phyloP scores from a whole-genome alignment of 2,888 invertebrate genomes.

The Sceliomorpha sp. region DNA sequence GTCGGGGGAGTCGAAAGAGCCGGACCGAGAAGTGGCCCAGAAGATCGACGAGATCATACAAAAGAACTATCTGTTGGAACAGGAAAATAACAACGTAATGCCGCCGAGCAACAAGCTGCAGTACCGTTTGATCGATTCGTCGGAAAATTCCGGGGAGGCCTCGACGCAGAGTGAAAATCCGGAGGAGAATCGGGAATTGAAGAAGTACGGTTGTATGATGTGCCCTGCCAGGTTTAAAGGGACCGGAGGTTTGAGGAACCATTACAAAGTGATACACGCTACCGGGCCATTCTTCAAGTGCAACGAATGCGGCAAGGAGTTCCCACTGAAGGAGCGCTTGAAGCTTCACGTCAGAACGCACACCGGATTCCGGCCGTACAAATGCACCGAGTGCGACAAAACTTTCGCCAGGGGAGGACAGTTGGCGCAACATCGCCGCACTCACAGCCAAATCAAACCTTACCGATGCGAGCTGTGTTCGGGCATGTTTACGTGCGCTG shows the following conservation, averaged over 20 bases:
- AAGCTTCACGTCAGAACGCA: conserved; percentile 88
- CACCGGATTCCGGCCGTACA: conserved; percentile 86
- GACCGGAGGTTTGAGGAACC: conserved; percentile 75
- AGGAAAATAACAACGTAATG: conserved; percentile 70
- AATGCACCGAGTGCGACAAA: conserved; percentile 84
- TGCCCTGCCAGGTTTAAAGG: conserved; percentile 76
- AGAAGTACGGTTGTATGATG: conserved; percentile 72
- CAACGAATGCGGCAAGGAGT: conserved; percentile 87
- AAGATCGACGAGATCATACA: conserved; percentile 71
- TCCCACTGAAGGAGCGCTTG: conserved; percentile 88
- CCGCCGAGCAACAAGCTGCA: conserved; percentile 29
- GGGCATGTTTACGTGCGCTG: conserved; percentile 84
- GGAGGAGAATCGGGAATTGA: conserved; percentile 43
- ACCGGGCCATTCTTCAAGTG: conserved; percentile 84
- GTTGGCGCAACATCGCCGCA: conserved; percentile 87
- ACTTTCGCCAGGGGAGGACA: conserved; percentile 88
- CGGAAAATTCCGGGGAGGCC: conserved; percentile 16
- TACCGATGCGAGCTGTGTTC: conserved; percentile 87
- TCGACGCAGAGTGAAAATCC: not conserved
- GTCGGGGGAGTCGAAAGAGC: conserved; percentile 15
- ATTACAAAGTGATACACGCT: conserved; percentile 76
- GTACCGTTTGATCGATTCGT: conserved; percentile 26
- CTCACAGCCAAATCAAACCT: conserved; percentile 87
- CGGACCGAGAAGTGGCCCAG: conserved; percentile 56
- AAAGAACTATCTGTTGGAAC: conserved; percentile 66